phyloP scores from a whole-genome alignment of 2,113 vertebrate species.

The Dunckerocampus dactyliophorus region DNA sequence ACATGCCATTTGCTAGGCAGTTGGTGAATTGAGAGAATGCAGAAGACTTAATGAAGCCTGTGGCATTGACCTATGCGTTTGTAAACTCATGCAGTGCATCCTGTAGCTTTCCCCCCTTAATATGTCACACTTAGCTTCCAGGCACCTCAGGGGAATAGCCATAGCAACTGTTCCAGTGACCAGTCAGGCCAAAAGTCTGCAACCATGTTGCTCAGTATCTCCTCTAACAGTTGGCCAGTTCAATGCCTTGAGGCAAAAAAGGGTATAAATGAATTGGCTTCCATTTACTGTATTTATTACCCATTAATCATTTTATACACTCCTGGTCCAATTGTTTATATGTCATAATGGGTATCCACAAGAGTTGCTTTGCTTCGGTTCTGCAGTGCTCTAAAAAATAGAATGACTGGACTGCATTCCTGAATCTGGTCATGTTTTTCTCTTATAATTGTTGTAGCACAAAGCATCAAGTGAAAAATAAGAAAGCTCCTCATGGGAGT shows the following conservation, averaged over 20 bases:
- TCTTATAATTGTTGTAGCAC: not conserved
- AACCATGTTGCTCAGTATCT: conserved; percentile 17
- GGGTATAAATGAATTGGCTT: not conserved
- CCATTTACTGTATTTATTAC: no score
- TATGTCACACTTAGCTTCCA: conserved; percentile 8
- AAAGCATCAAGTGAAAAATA: not conserved
- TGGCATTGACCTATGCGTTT: conserved; percentile 14
- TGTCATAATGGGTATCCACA: no score
- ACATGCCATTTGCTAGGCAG: conserved; percentile 20
- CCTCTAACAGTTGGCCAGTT: not conserved
- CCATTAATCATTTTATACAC: no score
- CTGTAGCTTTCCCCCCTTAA: not conserved
- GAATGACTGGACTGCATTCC: not conserved
- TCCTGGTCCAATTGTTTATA: no score
- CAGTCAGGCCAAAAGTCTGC: conserved; percentile 27
- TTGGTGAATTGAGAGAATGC: conserved; percentile 17
- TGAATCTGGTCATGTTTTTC: not conserved
- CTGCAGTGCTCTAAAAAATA: not conserved
- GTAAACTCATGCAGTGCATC: conserved; percentile 7
- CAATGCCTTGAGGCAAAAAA: not conserved
- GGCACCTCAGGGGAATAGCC: conserved; percentile 16
- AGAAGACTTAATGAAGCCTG: conserved; percentile 12
- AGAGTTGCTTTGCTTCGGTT: not conserved
- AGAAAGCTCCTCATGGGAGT: not conserved
- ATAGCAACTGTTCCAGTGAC: conserved; percentile 35